Base-by-base conservation (phyloP, 1,140 invertebrate species). In the Eupeodes corollae region DNA sequence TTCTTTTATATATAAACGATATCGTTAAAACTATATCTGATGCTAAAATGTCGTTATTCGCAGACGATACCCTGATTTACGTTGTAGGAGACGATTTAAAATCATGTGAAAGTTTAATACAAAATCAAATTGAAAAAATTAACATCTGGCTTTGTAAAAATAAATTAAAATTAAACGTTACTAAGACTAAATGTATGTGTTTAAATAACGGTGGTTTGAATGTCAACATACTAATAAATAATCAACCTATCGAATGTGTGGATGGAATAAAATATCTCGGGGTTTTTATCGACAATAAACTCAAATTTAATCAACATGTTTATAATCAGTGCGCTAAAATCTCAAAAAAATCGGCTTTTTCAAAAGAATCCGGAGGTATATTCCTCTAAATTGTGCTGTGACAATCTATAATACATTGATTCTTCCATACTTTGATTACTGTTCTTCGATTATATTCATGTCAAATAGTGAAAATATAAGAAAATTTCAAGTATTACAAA, bases 141-240 rank as follows among this genome's bases (percentile, higher is more conserved):
- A 13, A 11, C 5, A 41, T 40, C 9, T 33, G 33, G n/a, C 21
- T 47, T 5, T 21, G 32, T 13, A 16, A 18, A 16, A 41, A 42
- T 9, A 42, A 26, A 15, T 26, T 47, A 18, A 32, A 16, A 2
- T 0, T 47, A 14, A 47, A 47, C 16, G 32, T 3, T 14, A 42
- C 44, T 26, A 56, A 56, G 42, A 53, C 49, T 2, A 56, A 53
- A 30, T 50, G 1, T 31, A 56, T 56, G 50, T 15, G 53, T n/a
- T 19, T 56, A 0, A 49, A 46, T 12, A 38, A 45, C 18, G 8
- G 12, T 5, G 43, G 35, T 15, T 41, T 46, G 16, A 42, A 42
- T 9, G 9, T 19, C 5, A 44, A 8, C 6, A 35, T 35, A 40
- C 21, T 40, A 9, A 46, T 5, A 5, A 18, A 52, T 34, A 42